Base-by-base conservation (phyloP, 1,140 invertebrate species). In the Neuroterus valhalla region DNA sequence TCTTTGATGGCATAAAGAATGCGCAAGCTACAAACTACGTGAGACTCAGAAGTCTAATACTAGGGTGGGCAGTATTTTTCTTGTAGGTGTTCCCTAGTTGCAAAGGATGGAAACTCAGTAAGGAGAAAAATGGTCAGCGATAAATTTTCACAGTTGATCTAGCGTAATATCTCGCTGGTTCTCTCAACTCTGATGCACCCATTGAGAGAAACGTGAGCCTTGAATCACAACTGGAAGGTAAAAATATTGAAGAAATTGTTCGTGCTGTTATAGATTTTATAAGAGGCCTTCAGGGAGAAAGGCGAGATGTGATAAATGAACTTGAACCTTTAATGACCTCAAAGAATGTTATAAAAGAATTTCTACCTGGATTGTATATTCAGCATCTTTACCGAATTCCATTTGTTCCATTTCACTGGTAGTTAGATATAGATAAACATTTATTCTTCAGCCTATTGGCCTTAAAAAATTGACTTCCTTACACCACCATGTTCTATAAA, bases 71-170 rank as follows among this genome's bases (percentile, higher is more conserved):
- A 71, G 71, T 68, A 55, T 74, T 71, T 78, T 71, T 69, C 69
- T 78, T 71, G 42, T 38, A 12, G 14, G 14, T 31, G 67, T 45
- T 21, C 43, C 44, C 50, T 52, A 73, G 71, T 70, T 46, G 76
- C 55, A 72, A 21, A 69, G 42, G 72, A 75, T 78, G 76, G 45
- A 71, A 75, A 50, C 55, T 55, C 55, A 62, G 31, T 62, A 31
- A 62, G 31, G 44, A 71, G 70, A 78, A 70, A 70, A 78, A 78
- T 75, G 73, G 45, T 68, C 46, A 68, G 48, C 73, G 14, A 78
- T 75, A 72, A 78, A 78, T 75, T 78, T 75, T 73, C 71, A 62
- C 31, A 44, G 77, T 70, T 78, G 77, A 75, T 78, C 70, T 71
- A 75, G 31, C 66, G 70, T 72, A 75, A 75, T 75, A 78, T 44